Base-by-base conservation (phyloP, 2,888 invertebrate genomes). In the Callyntrura sp. region DNA sequence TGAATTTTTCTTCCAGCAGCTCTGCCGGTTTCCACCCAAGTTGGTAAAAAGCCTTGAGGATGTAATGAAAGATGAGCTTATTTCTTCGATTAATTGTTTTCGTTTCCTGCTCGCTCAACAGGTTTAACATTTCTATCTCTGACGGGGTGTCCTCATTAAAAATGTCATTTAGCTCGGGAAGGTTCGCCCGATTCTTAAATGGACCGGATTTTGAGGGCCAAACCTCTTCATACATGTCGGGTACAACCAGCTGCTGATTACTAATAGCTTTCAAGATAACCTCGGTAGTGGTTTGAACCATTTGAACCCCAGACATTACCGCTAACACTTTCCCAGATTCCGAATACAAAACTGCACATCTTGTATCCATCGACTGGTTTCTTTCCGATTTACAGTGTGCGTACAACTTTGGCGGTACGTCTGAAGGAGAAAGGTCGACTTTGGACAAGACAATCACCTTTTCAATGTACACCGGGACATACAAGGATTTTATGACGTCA, bases 281-380 rank as follows among this genome's bases (percentile, higher is more conserved):
- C 0, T 83, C 65, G 1, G 89, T 83, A 5, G 68, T 55, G 12
- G 92, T 92, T 73, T 85, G 45, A 11, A 91, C 82, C 43, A 92
- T 79, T 20, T 90, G 76, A 23, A 88, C 85, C 9, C 92, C 92
- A 23, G 86, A 84, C 91, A 92, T 91, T 8, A 89, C 9, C 0
- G 82, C 43, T 25, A 1, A 90, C 78, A 9, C 91, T 90, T 35
- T 70, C 76, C 91, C 91, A 90, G 23, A 88, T 6, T 0, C 81
- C 90, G 5, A 90, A 6, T 8, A 14, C 65, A 83, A 11, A 83
- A n/a, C 1, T 65, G 83, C 83, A 48, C 83, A 51, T 57, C 84
- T 70, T 0, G 11, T 17, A n/a, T 84, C 84, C 4, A 23, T 23
- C 5, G 85, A 48, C 20, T 76, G 35, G 6, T 89, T 89, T 12